A percentile compares a stretch with the other conserved stretches of the same genome.
Conservation (phyloP, 2,888 invertebrate species). For the Nephrotoma guestfalica region DNA sequence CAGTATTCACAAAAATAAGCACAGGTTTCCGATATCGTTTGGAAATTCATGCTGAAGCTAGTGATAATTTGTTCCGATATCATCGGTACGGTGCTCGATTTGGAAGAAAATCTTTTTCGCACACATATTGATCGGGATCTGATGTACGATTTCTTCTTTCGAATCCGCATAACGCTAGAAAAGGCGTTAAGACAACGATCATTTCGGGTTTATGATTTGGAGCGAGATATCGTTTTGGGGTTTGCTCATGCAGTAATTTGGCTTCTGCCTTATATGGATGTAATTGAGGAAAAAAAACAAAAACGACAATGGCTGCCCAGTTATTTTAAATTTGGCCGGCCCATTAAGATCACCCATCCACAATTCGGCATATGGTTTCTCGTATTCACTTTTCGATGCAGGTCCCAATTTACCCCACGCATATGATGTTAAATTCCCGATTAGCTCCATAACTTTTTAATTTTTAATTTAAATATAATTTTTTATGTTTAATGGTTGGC, state of each 20-base stretch:
- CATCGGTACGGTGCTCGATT: slow-evolving; percentile 24
- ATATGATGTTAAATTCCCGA: slow-evolving; percentile 70
- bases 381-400: slow-evolving; percentile 51
- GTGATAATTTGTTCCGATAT: slow-evolving; percentile 34
- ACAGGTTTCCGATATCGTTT: slow-evolving; percentile 83
- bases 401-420: slow-evolving; percentile 81
- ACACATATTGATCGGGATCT: slow-evolving; percentile 32
- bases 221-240: slow-evolving; percentile 86
- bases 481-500: no score
- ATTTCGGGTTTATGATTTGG: slow-evolving; percentile 97
- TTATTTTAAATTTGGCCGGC: slow-evolving; percentile 54
- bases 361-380: slow-evolving; percentile 72
- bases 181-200: slow-evolving; percentile 85
- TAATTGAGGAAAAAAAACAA: slow-evolving; percentile 91
- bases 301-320: slow-evolving; percentile 48
- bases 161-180: slow-evolving; percentile 93
- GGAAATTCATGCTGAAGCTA: slow-evolving; percentile 64
- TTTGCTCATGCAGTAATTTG: slow-evolving; percentile 52
- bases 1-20: slow-evolving; percentile 83
- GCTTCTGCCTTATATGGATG: slow-evolving; percentile 91
- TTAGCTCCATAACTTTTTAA: slow-evolving; percentile 60
- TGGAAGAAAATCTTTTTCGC: slow-evolving; percentile 32
- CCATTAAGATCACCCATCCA: slow-evolving; percentile 98
- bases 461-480: no score
- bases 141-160: slow-evolving; percentile 43